phyloP scores from a whole-genome alignment of 2,797 vertebrate genomes.

The Miopithecus talapoin region DNA sequence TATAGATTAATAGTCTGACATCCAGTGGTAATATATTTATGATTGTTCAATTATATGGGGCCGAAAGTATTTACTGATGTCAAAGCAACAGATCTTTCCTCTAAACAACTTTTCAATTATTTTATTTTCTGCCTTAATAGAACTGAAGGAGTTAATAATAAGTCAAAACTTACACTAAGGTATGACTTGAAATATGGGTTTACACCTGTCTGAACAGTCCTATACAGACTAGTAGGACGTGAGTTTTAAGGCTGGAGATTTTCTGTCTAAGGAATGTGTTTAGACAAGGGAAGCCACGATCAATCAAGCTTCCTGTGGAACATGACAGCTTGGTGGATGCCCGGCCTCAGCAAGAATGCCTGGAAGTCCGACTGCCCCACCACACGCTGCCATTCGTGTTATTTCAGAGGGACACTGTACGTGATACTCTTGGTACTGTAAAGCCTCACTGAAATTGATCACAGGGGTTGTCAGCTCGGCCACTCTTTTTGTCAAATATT shows the following conservation, averaged over 20 bases:
- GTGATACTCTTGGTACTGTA: fast-evolving
- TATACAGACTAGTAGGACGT: neutral
- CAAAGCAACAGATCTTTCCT: neutral
- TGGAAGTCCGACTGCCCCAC: neutral
- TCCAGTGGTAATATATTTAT: neutral
- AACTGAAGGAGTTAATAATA: slow-evolving; percentile 64
- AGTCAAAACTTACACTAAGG: slow-evolving; percentile 53
- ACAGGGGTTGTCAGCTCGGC: neutral
- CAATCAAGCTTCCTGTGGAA: neutral
- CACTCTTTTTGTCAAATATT: neutral
- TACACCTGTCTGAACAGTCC: slow-evolving; percentile 4
- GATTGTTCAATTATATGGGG: neutral
- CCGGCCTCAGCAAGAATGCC: neutral
- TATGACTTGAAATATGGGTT: slow-evolving; percentile 44
- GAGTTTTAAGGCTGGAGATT: slow-evolving; percentile 41
- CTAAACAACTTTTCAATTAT: neutral
- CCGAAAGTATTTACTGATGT: neutral
- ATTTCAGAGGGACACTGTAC: neutral
- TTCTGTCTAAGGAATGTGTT: slow-evolving; percentile 17
- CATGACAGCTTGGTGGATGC: neutral
- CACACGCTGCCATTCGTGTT: neutral
- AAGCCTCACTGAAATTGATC: neutral
- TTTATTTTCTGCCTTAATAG: neutral
- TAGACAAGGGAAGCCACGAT: neutral
- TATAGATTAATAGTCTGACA: neutral